Percentiles rank a stretch among this genome's conserved stretches.
phyloP scores from a whole-genome alignment of 2,797 vertebrate species.

The Sebastes miniatus region DNA sequence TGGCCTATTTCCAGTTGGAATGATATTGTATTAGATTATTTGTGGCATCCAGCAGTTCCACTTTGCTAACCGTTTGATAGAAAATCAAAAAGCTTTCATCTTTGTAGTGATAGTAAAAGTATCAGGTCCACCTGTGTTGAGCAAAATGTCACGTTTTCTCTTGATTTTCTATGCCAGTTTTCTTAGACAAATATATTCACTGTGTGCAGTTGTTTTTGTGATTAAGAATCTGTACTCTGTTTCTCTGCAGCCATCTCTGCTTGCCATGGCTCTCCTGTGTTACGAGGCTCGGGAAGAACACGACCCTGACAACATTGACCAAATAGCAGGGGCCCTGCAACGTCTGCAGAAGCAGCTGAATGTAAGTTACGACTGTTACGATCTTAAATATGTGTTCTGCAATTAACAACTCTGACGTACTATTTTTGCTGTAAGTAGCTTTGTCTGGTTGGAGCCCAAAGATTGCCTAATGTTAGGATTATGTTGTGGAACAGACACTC shows the following conservation, averaged over 20 bases:
- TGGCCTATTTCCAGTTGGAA: neutral
- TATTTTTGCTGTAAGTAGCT: neutral
- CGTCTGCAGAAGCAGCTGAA: constrained; percentile 86
- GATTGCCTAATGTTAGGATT: neutral
- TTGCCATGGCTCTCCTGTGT: constrained; percentile 88
- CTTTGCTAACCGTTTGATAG: neutral
- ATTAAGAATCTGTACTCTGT: neutral
- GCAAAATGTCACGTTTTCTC: neutral
- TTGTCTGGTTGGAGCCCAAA: neutral
- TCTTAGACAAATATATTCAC: neutral
- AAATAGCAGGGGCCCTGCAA: constrained; percentile 83
- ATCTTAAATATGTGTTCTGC: neutral
- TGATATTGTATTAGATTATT: neutral
- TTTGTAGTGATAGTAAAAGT: neutral
- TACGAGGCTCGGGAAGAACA: constrained; percentile 88
- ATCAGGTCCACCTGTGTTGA: neutral
- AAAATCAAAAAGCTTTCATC: neutral
- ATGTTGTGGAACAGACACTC: neutral
- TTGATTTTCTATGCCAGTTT: neutral
- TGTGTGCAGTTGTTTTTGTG: neutral
- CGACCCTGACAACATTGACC: constrained; percentile 68
- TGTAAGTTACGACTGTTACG: constrained; percentile 69
- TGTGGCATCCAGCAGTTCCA: neutral
- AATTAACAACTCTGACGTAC: neutral
- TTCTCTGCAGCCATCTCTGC: constrained; percentile 87